Conservation (phyloP, 2,888 invertebrate species). For the Trachelus iudaicus region DNA sequence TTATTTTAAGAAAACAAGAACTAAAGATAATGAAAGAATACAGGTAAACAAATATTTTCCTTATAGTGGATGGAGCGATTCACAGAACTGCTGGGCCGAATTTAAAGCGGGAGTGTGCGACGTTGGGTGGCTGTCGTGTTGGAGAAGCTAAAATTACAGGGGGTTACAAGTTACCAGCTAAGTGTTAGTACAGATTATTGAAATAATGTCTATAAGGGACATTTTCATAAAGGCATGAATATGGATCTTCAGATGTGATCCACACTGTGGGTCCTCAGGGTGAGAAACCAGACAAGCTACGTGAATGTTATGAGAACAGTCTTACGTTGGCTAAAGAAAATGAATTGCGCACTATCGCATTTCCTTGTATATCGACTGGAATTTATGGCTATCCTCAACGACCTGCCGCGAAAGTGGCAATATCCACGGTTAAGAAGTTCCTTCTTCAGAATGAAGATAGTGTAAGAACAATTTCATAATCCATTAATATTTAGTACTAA, state of each 20-base stretch:
- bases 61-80: constrained; percentile 87
- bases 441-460: constrained; percentile 69
- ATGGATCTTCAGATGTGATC: constrained; percentile 78
- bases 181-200: constrained; percentile 72
- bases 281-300: constrained; percentile 73
- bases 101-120: constrained; percentile 77
- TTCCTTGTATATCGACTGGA: constrained; percentile 94
- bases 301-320: constrained; percentile 78
- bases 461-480: constrained; percentile 46
- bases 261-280: constrained; percentile 91
- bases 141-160: constrained; percentile 87
- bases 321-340: constrained; percentile 71
- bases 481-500: constrained; percentile 21
- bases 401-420: constrained; percentile 81
- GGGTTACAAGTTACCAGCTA: constrained; percentile 85
- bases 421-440: constrained; percentile 74
- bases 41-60: constrained; percentile 10
- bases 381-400: constrained; percentile 88
- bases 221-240: background rate
- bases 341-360: constrained; percentile 77
- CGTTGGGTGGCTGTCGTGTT: constrained; percentile 80
- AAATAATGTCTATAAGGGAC: constrained; percentile 1
- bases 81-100: constrained; percentile 81
- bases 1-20: constrained; percentile 5
- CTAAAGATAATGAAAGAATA: background rate